These are phyloP conservation scores for Drosophila tsacasi DNA, from an alignment of 1,140 invertebrate genomes.

Conservation along the genomic window DNA sequence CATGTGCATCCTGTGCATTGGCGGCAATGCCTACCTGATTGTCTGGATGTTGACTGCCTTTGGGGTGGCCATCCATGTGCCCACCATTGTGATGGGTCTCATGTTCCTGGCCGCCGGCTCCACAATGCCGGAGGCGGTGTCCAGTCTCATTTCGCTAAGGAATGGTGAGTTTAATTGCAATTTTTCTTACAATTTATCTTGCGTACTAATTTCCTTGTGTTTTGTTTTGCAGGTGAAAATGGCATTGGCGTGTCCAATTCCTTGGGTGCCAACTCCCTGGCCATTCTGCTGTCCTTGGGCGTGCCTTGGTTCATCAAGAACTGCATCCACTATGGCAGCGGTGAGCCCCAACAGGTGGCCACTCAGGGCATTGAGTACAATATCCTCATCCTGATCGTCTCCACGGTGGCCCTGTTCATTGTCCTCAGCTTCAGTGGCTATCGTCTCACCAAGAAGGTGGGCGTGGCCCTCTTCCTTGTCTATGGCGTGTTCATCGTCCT, in stretches of 20 bases:
- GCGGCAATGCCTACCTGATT: constrained; percentile 92
- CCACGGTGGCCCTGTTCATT: constrained; percentile 87
- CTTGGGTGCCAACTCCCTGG: constrained; percentile 93
- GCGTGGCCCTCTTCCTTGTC: constrained; percentile 87
- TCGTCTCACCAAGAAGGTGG: constrained; percentile 87
- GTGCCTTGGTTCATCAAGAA: constrained; percentile 93
- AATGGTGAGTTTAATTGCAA: constrained; percentile 88
- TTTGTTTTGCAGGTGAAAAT: constrained; percentile 88
- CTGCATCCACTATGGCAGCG: constrained; percentile 81
- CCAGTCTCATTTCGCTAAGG: constrained; percentile 92
- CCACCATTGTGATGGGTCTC: constrained; percentile 95
- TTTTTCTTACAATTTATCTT: background rate
- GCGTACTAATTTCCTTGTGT: background rate
- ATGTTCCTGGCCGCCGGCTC: constrained; percentile 95
- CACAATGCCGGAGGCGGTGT: constrained; percentile 95
- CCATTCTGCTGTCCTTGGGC: constrained; percentile 94
- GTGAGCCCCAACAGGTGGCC: constrained; percentile 82
- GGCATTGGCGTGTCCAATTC: constrained; percentile 95
- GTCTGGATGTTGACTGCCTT: constrained; percentile 97
- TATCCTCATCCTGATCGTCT: constrained; percentile 87
- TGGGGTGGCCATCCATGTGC: constrained; percentile 91
- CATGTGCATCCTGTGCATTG: constrained; percentile 95
- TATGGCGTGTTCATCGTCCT: constrained; percentile 87
- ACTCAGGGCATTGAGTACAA: constrained; percentile 87
- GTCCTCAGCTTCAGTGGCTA: constrained; percentile 87